Evolutionary conservation across 2,797 vertebrate species (phyloP).

Genomic region (Lithobates sylvaticus): DNA sequence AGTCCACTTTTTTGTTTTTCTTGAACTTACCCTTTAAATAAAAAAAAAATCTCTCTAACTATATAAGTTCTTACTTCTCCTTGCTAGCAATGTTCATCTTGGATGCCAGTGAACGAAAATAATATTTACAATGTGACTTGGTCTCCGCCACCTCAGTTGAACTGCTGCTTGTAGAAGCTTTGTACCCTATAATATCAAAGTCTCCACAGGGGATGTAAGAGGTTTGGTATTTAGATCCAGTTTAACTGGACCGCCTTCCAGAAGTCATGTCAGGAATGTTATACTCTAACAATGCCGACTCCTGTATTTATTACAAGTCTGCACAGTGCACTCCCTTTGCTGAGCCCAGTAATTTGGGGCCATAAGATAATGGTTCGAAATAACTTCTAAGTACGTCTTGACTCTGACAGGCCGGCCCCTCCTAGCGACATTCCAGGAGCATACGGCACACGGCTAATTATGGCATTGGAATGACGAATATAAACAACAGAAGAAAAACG

Average conservation of each 20-base stretch:
- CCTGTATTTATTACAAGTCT: conserved; percentile 49
- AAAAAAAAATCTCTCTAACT: not conserved
- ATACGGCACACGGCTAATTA: conserved; percentile 54
- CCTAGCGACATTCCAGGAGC: conserved; percentile 54
- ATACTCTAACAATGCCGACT: conserved; percentile 50
- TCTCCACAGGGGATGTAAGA: conserved; percentile 46
- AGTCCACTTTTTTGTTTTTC: no score
- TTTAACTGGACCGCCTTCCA: conserved; percentile 53
- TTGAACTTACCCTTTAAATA: not conserved
- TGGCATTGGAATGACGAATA: conserved; percentile 57
- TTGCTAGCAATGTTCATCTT: not conserved
- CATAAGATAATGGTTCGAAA: conserved; percentile 53
- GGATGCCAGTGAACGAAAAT: not conserved
- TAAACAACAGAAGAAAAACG: conserved; percentile 58
- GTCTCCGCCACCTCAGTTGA: conserved; percentile 29
- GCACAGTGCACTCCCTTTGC: conserved; percentile 48
- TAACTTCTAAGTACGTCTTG: conserved; percentile 58
- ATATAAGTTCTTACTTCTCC: not conserved
- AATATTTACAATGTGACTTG: conserved; percentile 20
- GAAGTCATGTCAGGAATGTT: conserved; percentile 55
- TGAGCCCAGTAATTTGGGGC: conserved; percentile 52
- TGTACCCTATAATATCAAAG: conserved; percentile 29
- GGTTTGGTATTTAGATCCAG: conserved; percentile 59
- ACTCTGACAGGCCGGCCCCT: conserved; percentile 50
- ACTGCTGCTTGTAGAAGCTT: conserved; percentile 5